Evolutionary conservation across 92 coral and sea anemone species (phyloP), one percentile per base, ranked within the genome.

Genomic region (Virgularia gustaviana): DNA sequence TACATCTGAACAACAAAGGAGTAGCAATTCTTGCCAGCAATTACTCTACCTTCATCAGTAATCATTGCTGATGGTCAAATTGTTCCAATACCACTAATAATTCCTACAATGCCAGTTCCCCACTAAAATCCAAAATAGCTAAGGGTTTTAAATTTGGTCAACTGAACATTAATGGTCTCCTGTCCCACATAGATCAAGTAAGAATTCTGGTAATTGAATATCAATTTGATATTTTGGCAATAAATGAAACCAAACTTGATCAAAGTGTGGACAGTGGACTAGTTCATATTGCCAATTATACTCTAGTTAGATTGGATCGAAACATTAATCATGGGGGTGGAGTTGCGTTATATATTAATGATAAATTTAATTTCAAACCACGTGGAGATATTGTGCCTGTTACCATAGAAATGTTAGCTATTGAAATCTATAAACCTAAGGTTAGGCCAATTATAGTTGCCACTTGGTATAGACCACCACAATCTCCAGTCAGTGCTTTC

Each of bases 1-100:
- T 79, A 72, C 78, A 79, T 33, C 72, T 79, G 24, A 79, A 71
- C 56, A 60, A 36, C 54, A 79, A 79, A 64, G 84, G 79, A 57
- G 60, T 79, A 19, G 64, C 78, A 27, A 52, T 67, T 18, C 57
- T 78, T 54, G 83, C 83, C 7, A 78, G 68, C 45, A 78, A 67
- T 55, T 57, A 71, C 23, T 64, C 58, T 20, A 28, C 20, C 22
- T 15, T 15, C 22, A 25, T 47, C 22, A n/a, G n/a, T n/a, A n/a
- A n/a, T n/a, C n/a, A n/a, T n/a, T n/a, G n/a, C n/a, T n/a, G n/a
- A n/a, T n/a, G n/a, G n/a, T n/a, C n/a, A n/a, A n/a, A n/a, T n/a
- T n/a, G n/a, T n/a, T n/a, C n/a, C n/a, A n/a, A n/a, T n/a, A n/a
- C n/a, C n/a, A n/a, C n/a, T n/a, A n/a, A n/a, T n/a, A n/a, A n/a